phyloP scores from a whole-genome alignment of 2,113 vertebrate species.

The Scophthalmus maximus region DNA sequence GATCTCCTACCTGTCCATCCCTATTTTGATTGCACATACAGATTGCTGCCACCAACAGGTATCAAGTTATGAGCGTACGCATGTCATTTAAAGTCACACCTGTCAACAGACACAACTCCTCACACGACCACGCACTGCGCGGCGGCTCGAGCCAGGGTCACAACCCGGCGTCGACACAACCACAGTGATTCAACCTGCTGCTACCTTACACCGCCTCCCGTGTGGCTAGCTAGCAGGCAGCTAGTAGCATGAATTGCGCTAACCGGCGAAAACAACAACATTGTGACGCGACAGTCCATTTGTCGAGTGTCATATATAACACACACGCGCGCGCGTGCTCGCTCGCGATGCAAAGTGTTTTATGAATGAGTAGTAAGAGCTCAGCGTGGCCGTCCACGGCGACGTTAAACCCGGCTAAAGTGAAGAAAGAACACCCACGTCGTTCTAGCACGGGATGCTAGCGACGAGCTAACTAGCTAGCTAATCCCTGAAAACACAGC shows the following conservation, averaged over 20 bases:
- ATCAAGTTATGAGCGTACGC: conserved; percentile 14
- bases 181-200: conserved; percentile 15
- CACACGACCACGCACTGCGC: background rate
- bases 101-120: background rate
- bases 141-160: background rate
- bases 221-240: conserved; percentile 25
- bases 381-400: background rate
- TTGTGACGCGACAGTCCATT: background rate
- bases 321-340: background rate
- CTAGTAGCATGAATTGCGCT: conserved; percentile 28
- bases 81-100: conserved; percentile 13
- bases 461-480: conserved; percentile 52
- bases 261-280: conserved; percentile 42
- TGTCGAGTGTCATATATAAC: background rate
- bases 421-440: conserved; percentile 78
- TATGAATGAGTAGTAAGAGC: fast-evolving
- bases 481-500: conserved; percentile 78
- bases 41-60: conserved; percentile 5
- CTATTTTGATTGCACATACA: too few species aligned
- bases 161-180: conserved; percentile 14
- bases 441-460: conserved; percentile 68
- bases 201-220: conserved; percentile 10
- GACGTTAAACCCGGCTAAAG: conserved; percentile 31
- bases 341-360: too few species aligned
- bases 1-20: too few species aligned